Conservation (phyloP, 2,888 invertebrate species). For the Cryptophagus acutangulus region DNA sequence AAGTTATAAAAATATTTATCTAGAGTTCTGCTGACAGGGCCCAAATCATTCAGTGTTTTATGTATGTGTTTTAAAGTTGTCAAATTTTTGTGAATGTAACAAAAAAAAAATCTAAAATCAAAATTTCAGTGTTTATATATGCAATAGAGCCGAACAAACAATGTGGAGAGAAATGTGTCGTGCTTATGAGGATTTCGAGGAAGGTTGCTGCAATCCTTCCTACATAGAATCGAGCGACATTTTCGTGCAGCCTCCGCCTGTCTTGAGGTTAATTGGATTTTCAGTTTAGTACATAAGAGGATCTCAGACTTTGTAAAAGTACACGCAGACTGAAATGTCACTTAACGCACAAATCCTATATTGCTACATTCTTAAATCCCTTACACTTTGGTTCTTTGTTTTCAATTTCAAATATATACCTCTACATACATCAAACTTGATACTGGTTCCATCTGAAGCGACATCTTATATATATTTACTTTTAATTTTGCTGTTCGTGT, state of each 20-base stretch:
- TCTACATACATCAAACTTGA: too few species aligned
- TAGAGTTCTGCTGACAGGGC: too few species aligned
- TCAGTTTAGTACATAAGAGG: constrained; percentile 31
- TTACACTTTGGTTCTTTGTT: constrained; percentile 19
- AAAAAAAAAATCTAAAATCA: constrained; percentile 5
- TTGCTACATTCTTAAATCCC: constrained; percentile 17
- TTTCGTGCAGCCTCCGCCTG: constrained; percentile 30
- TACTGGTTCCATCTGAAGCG: too few species aligned
- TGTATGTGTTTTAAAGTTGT: too few species aligned
- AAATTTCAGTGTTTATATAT: constrained; percentile 7
- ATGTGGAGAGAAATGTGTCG: constrained; percentile 27
- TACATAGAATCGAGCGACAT: constrained; percentile 12
- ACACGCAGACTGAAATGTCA: constrained; percentile 23
- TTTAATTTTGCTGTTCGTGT: too few species aligned
- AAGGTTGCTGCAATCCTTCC: constrained; percentile 12
- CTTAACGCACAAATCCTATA: constrained; percentile 25
- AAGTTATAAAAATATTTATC: too few species aligned
- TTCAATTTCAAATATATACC: constrained; percentile 6
- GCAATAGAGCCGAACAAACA: constrained; percentile 8
- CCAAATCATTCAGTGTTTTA: too few species aligned
- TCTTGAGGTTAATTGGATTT: constrained; percentile 36
- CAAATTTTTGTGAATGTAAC: not conserved
- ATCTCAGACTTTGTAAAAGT: constrained; percentile 29
- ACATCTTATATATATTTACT: too few species aligned
- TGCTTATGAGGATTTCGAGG: constrained; percentile 18